phyloP scores from a whole-genome alignment of 2,113 vertebrate genomes.

The Vidua chalybeata region DNA sequence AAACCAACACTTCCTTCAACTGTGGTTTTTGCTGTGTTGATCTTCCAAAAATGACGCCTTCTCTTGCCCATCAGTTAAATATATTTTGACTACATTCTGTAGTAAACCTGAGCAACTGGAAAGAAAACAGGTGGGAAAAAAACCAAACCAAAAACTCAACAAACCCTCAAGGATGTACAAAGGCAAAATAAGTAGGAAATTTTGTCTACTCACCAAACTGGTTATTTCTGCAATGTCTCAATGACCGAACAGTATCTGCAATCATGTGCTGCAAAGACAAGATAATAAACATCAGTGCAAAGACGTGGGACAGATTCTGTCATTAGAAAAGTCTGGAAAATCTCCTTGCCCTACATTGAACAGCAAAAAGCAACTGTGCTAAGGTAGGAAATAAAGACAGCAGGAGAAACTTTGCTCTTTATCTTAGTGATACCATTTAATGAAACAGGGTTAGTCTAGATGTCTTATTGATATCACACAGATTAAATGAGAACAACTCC shows the following conservation, averaged over 20 bases:
- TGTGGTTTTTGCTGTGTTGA: neutral
- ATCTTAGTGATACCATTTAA: neutral
- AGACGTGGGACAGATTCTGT: neutral
- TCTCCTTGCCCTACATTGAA: neutral
- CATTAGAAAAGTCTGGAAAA: neutral
- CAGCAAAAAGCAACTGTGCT: neutral
- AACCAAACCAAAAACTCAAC: fast-evolving
- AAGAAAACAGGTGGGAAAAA: neutral
- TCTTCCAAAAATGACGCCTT: neutral
- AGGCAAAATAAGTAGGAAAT: neutral
- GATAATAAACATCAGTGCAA: neutral
- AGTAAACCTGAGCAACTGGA: neutral
- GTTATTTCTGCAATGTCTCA: conserved; percentile 91
- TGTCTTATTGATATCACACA: neutral
- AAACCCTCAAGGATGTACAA: neutral
- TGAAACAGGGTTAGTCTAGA: neutral
- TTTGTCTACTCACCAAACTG: conserved; percentile 83
- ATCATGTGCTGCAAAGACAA: conserved; percentile 89
- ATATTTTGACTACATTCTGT: neutral
- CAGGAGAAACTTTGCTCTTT: neutral
- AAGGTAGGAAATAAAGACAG: neutral
- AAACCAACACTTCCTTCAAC: neutral
- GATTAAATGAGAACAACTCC: neutral
- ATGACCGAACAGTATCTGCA: conserved; percentile 88
- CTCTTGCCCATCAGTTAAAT: neutral